phyloP scores from a whole-genome alignment of 2,888 invertebrate genomes.

The Frankliniella fusca region DNA sequence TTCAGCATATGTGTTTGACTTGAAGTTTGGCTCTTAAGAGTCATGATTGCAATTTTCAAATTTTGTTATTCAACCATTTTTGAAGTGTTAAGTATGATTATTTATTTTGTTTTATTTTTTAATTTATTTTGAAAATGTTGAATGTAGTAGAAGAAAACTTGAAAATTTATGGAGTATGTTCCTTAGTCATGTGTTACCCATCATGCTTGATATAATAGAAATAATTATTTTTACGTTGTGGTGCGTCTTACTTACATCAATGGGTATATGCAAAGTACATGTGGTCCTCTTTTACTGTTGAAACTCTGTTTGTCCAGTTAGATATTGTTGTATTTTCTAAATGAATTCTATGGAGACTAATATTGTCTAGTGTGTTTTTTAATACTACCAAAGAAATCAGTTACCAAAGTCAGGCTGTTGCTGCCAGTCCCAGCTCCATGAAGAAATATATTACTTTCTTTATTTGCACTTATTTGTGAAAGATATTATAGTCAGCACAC shows the following conservation, averaged over 20 bases:
- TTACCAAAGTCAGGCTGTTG: background rate
- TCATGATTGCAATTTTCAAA: background rate
- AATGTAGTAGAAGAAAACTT: background rate
- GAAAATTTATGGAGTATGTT: constrained; percentile 10
- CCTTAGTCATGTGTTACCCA: constrained; percentile 24
- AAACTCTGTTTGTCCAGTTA: constrained; percentile 21
- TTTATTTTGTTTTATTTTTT: background rate
- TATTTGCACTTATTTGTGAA: constrained; percentile 5
- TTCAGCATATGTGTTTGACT: background rate
- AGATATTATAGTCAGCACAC: background rate
- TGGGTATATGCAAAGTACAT: constrained; percentile 14
- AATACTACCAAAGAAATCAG: constrained; percentile 17
- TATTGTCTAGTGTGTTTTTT: constrained; percentile 3
- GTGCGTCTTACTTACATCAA: background rate
- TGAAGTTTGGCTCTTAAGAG: background rate
- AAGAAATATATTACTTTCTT: background rate
- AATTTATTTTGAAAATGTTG: background rate
- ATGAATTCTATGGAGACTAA: constrained; percentile 25
- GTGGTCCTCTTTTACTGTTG: constrained; percentile 7
- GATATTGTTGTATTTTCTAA: constrained; percentile 25
- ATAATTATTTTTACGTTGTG: constrained; percentile 18
- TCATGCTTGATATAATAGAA: background rate
- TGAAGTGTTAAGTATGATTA: background rate
- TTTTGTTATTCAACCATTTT: background rate
- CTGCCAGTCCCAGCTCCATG: background rate